phyloP scores from a whole-genome alignment of 2,113 vertebrate genomes.

The Capricornis sumatraensis region DNA sequence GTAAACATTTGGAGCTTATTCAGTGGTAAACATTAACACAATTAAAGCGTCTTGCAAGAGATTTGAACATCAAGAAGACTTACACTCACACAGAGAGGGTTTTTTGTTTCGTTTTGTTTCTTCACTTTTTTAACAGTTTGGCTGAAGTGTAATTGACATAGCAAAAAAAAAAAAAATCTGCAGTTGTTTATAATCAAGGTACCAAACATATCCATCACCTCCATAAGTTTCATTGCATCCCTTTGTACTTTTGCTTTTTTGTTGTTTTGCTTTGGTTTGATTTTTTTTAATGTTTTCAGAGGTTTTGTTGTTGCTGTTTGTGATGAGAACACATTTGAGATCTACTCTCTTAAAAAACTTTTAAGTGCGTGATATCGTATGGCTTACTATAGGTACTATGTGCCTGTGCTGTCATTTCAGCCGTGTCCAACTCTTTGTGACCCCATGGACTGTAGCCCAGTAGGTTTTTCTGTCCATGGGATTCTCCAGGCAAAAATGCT shows the following conservation, averaged over 20 bases:
- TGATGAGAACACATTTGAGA: not conserved
- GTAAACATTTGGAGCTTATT: not conserved
- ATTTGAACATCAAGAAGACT: not conserved
- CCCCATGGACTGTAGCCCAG: not conserved
- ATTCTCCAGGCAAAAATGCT: not conserved
- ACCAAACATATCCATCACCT: not conserved
- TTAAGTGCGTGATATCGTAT: accelerated
- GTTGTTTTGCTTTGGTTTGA: not conserved
- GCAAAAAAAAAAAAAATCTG: not conserved
- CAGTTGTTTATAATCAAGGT: not conserved
- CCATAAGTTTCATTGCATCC: not conserved
- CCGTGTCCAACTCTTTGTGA: not conserved
- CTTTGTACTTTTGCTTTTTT: not conserved
- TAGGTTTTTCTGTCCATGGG: not conserved
- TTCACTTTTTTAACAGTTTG: not conserved
- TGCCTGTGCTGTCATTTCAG: not conserved
- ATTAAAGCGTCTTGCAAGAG: not conserved
- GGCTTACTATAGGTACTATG: not conserved
- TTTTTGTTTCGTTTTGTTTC: not conserved
- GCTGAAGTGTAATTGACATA: not conserved
- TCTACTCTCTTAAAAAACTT: not conserved
- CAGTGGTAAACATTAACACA: not conserved
- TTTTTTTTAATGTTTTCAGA: not conserved
- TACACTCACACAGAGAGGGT: not conserved
- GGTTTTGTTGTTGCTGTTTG: not conserved